Evolutionary conservation across 2,888 invertebrate genomes (phyloP).

Genomic region (Pecten maximus): DNA sequence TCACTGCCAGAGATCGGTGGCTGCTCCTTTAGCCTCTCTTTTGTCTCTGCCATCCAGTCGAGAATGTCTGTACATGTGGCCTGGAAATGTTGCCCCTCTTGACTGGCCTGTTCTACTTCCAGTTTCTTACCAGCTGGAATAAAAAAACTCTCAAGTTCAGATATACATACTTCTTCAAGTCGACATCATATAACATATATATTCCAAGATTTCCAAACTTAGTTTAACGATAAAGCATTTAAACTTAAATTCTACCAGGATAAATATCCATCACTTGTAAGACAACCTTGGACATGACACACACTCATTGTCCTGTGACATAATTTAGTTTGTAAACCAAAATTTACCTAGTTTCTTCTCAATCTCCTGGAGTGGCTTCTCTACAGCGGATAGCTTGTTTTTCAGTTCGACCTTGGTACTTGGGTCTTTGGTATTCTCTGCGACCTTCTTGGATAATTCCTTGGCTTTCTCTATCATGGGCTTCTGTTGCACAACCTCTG

Average conservation of each 20-base stretch:
- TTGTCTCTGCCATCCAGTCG: conserved; percentile 91
- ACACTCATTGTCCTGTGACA: neutral
- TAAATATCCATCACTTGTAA: too few species aligned
- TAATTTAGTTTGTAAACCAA: neutral
- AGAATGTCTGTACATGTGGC: conserved; percentile 93
- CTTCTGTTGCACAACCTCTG: conserved; percentile 65
- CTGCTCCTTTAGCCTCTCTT: conserved; percentile 64
- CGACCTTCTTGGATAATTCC: conserved; percentile 90
- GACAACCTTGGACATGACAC: neutral
- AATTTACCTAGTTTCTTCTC: conserved; percentile 84
- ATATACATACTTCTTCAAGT: conserved; percentile 9
- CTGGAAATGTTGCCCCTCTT: conserved; percentile 94
- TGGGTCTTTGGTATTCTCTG: conserved; percentile 93
- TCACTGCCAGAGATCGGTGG: conserved; percentile 91
- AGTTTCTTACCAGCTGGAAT: conserved; percentile 51
- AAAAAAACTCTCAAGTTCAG: neutral
- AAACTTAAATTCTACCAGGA: too few species aligned
- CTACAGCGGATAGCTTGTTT: conserved; percentile 92
- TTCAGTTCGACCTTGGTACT: conserved; percentile 95
- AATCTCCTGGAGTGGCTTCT: conserved; percentile 92
- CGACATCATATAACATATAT: neutral
- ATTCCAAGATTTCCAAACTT: too few species aligned
- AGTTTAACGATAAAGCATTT: too few species aligned
- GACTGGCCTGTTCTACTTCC: conserved; percentile 88
- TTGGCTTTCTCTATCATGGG: conserved; percentile 73